These are phyloP conservation scores for Limnephilus rhombicus DNA, from an alignment of 2,888 invertebrate genomes.

Conservation along the genomic window DNA sequence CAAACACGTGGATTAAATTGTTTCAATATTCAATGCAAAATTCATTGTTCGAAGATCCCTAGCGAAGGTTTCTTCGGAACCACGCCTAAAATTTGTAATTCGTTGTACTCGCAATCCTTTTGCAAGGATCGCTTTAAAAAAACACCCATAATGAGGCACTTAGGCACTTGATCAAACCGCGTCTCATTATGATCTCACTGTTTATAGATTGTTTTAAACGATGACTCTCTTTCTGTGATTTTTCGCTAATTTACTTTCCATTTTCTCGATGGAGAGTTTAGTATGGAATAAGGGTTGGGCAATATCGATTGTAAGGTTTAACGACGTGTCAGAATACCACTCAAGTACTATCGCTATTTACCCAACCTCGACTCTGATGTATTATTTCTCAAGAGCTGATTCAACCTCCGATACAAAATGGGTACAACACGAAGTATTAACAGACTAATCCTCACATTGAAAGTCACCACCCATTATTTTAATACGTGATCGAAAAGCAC, in stretches of 20 bases:
- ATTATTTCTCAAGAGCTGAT: slow-evolving; percentile 43
- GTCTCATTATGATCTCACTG: not conserved
- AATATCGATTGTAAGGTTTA: slow-evolving; percentile 61
- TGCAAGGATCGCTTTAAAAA: not conserved
- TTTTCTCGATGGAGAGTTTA: slow-evolving; percentile 9
- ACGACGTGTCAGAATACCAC: slow-evolving; percentile 65
- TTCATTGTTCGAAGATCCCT: not conserved
- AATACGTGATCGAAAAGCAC: not conserved
- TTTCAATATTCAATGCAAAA: not conserved
- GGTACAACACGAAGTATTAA: slow-evolving; percentile 36
- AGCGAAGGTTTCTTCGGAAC: not conserved
- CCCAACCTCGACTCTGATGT: slow-evolving; percentile 56
- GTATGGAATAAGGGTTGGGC: slow-evolving; percentile 42
- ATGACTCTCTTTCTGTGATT: not conserved
- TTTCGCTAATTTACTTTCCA: not conserved
- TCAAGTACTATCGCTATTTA: slow-evolving; percentile 65
- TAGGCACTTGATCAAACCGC: not conserved
- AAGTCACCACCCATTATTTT: not conserved
- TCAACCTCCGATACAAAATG: slow-evolving; percentile 39
- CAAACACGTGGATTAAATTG: not conserved
- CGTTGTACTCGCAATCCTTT: not conserved
- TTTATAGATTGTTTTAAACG: not conserved
- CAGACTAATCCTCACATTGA: not conserved
- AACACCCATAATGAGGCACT: not conserved
- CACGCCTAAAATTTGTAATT: not conserved